Base-by-base conservation (phyloP, 2,888 invertebrate genomes). In the Sarcophaga rosellei region DNA sequence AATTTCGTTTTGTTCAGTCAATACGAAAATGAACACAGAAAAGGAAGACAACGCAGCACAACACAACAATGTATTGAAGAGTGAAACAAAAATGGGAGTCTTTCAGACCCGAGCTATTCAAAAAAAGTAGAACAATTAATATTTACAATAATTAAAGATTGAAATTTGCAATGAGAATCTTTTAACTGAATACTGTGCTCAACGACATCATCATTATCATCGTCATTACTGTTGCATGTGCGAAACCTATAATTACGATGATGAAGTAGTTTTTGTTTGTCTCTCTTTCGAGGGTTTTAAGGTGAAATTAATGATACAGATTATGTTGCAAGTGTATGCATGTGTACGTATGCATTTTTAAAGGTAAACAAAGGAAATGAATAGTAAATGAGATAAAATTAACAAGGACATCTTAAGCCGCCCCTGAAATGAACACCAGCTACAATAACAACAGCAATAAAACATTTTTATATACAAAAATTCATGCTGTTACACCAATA, bases 331-430 rank as follows among this genome's bases (percentile, higher is more conserved):
- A 66, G 11, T 12, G 15, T 23, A 4, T 35, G 15, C 15, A 20
- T 23, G 47, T 47, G 6, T 12, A 4, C 1, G 23, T 47, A 15
- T 69, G 62, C 4, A 10, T 53, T 53, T 70, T 63, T 65, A 35
- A 72, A 77, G 77, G 82, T 73, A 82, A 82, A 77, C 77, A 77
- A 72, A 72, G 72, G 61, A 77, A 82, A 77, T 82, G 82, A 73
- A 77, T 53, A 82, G 82, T 73, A 77, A 82, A 77, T 77, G 77
- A 77, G 72, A 82, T 73, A 82, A 73, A 77, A 82, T 82, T 82
- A 77, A 73, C 66, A 82, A 77, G 77, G 72, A 73, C 82, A 73
- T 73, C 73, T 77, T 82, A 82, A 77, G 72, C 72, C 72, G 76
- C 65, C 76, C 76, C 76, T 82, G 35, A 66, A 82, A 72, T 76